Evolutionary conservation across 2,888 invertebrate species (phyloP), one percentile per base, ranked within the genome.

Genomic region (Erannis defoliaria): DNA sequence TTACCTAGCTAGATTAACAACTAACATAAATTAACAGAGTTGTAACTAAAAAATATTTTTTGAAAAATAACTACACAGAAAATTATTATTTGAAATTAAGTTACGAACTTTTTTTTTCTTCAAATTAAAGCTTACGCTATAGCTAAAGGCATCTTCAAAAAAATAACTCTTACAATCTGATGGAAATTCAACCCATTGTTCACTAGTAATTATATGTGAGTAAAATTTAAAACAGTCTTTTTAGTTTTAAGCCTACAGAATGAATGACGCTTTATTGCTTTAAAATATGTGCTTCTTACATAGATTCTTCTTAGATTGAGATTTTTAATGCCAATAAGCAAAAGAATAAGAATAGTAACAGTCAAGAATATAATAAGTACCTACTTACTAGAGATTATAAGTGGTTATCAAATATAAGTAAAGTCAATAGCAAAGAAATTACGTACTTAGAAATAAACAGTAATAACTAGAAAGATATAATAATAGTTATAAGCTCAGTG

Each of bases 391-490:
- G 16, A 16, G 1, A 31, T 16, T 29, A 29, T 10, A 46, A n/a
- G n/a, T 43, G 23, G 6, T 43, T 40, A 46, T 16, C 3, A 18
- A 46, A 16, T 16, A 38, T 18, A 21, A 18, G 12, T 40, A 16
- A 26, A 37, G 23, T 16, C 37, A 37, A 16, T 23, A 43, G 14
- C 48, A 56, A 53, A 48, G 45, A 56, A 53, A 53, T 53, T 56
- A 51, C 18, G 53, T 62, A 61, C 45, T 46, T 55, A 55, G 43
- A 55, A 50, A 50, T 46, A 48, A 60, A 53, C 10, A 29, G 23
- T 49, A 26, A 2, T 31, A 46, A 50, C 55, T 31, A 54, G 10
- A 42, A 26, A 9, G 33, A 35, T 14, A 10, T 0, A 29, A n/a
- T n/a, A n/a, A n/a, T n/a, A n/a, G n/a, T n/a, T 12, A 31, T 35